These are phyloP conservation scores for Hirtodrosophila alboralis DNA, from an alignment of 2,888 invertebrate species.

Conservation along the genomic window DNA sequence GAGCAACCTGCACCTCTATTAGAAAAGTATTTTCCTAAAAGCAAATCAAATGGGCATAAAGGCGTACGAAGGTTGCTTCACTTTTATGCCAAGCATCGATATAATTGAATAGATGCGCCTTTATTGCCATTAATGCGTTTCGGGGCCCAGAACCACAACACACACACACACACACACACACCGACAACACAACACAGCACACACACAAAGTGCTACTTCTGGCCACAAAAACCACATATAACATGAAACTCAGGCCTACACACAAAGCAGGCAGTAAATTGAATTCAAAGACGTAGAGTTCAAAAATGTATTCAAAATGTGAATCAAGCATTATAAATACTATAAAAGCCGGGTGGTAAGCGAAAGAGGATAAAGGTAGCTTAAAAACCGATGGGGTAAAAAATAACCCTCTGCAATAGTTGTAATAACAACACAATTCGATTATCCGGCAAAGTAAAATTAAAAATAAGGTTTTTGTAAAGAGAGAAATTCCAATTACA, in stretches of 20 bases:
- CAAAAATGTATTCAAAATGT: slow-evolving; percentile 48
- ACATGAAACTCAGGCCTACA: slow-evolving; percentile 11
- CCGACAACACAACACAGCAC: slow-evolving; percentile 2
- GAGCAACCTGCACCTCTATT: slow-evolving; percentile 30
- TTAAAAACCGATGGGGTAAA: no score
- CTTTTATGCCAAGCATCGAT: slow-evolving; percentile 34
- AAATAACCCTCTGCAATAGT: no score
- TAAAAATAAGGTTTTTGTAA: no score
- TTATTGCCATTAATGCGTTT: slow-evolving; percentile 69
- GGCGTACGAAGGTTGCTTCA: slow-evolving; percentile 4
- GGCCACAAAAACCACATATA: slow-evolving; percentile 70
- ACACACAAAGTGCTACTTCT: slow-evolving; percentile 58
- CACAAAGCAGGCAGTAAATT: slow-evolving; percentile 22
- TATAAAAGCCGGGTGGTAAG: slow-evolving; percentile 15
- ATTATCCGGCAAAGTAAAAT: no score
- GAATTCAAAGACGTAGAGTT: slow-evolving; percentile 23
- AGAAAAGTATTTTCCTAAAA: slow-evolving; percentile 36
- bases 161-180: slow-evolving; percentile 19
- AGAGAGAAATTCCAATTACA: no score
- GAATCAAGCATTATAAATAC: slow-evolving; percentile 60
- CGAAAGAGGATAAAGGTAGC: no score
- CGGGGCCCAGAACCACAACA: slow-evolving; percentile 21
- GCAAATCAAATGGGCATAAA: slow-evolving; percentile 9
- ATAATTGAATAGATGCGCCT: slow-evolving; percentile 76
- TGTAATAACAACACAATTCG: no score